Conservation (phyloP, 2,797 vertebrate genomes). For the Leptodactylus fallax region DNA sequence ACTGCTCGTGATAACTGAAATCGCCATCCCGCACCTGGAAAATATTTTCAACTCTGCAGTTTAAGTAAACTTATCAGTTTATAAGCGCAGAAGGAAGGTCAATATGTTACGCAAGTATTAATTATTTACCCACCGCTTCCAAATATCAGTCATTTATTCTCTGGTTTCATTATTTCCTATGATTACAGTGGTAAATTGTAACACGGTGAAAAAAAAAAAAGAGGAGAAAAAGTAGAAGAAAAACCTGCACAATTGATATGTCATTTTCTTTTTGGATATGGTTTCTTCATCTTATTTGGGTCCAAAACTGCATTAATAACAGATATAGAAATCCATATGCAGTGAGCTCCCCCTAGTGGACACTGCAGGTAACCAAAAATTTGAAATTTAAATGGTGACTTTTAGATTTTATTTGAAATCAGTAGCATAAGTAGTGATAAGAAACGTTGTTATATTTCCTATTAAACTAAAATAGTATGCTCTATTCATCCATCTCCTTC, state of each 20-base stretch:
- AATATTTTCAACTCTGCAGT: neutral
- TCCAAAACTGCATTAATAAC: neutral
- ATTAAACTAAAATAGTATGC: too few species aligned
- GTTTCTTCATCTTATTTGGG: neutral
- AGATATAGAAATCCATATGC: neutral
- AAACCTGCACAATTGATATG: neutral
- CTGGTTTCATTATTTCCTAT: neutral
- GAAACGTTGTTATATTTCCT: too few species aligned
- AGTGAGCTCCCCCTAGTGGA: neutral
- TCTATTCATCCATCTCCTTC: too few species aligned
- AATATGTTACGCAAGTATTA: neutral
- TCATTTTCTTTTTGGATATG: too few species aligned
- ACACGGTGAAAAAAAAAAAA: too few species aligned
- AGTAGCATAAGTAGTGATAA: too few species aligned
- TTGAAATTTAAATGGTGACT: neutral
- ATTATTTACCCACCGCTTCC: neutral
- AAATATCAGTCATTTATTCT: neutral
- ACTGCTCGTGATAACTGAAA: neutral
- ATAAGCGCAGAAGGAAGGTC: neutral
- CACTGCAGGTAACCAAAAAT: neutral
- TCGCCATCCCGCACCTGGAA: slow-evolving; percentile 1
- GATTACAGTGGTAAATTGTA: neutral
- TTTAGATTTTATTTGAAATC: neutral
- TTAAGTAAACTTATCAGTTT: neutral
- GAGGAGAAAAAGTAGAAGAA: neutral